phyloP scores from a whole-genome alignment of 2,888 invertebrate genomes.

The Agrotis puta region DNA sequence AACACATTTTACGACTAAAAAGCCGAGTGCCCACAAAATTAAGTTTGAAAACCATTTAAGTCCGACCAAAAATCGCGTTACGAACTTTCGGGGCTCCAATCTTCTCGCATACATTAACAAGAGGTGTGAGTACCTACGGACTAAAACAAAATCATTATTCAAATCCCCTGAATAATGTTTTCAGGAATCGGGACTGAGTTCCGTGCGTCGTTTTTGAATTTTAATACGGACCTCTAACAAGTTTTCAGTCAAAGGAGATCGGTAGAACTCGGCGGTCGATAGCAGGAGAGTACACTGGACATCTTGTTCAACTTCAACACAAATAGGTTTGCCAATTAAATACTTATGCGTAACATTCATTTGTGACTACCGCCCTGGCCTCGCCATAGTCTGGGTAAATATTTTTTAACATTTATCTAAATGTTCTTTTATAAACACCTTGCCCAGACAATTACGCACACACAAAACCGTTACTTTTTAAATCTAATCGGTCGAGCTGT shows the following conservation, averaged over 20 bases:
- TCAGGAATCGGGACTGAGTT: constrained; percentile 88
- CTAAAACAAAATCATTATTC: constrained; percentile 90
- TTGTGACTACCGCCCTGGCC: no score
- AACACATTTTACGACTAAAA: constrained; percentile 74
- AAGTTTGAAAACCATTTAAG: constrained; percentile 89
- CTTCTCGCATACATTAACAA: constrained; percentile 87
- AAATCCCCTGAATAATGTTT: constrained; percentile 90
- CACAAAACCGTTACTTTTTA: no score
- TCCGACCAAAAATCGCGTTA: constrained; percentile 89
- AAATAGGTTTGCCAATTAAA: no score
- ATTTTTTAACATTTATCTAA: no score
- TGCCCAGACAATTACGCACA: no score
- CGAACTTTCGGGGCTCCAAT: constrained; percentile 80
- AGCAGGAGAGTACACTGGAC: constrained; percentile 74
- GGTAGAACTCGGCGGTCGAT: constrained; percentile 73
- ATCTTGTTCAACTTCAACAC: neutral
- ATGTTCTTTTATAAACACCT: no score
- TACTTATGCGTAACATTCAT: no score
- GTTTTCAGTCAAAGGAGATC: constrained; percentile 90
- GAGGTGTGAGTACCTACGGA: constrained; percentile 77
- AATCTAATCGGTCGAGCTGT: no score
- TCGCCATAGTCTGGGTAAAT: no score
- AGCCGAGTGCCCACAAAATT: constrained; percentile 80
- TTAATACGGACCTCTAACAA: constrained; percentile 90
- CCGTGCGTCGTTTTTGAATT: constrained; percentile 90